Evolutionary conservation across 2,888 invertebrate genomes (phyloP).

Genomic region (Calliopum simillimum): DNA sequence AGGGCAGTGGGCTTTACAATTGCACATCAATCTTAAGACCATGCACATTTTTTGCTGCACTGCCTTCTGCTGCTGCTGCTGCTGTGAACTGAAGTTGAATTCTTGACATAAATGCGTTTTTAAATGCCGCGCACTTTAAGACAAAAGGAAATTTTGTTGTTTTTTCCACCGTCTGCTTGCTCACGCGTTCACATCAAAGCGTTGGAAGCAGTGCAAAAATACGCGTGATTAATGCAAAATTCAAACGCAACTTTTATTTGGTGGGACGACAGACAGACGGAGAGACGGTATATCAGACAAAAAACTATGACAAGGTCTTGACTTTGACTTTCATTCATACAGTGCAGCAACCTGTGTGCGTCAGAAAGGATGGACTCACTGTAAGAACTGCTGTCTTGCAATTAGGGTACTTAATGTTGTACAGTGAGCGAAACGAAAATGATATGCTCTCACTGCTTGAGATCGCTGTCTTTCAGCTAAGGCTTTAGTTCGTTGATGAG

Average conservation of each 20-base stretch:
- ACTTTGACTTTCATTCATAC: conserved; percentile 50
- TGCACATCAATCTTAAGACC: conserved; percentile 28
- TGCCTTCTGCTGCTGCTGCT: not conserved
- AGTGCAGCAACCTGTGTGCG: no score
- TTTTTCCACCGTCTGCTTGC: conserved; percentile 31
- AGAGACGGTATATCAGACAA: conserved; percentile 38
- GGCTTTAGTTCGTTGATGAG: no score
- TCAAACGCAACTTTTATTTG: conserved; percentile 53
- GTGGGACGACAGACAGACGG: no score
- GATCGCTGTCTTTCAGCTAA: no score
- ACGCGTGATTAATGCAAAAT: conserved; percentile 60
- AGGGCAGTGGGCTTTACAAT: conserved; percentile 43
- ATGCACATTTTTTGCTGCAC: not conserved
- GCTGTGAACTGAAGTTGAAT: conserved; percentile 30
- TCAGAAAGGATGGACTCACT: no score
- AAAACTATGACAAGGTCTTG: conserved; percentile 61
- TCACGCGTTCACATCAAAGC: conserved; percentile 17
- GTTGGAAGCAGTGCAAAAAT: conserved; percentile 41
- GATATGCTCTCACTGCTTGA: no score
- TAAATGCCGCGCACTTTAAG: conserved; percentile 51
- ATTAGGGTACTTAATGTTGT: no score
- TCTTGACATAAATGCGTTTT: conserved; percentile 55
- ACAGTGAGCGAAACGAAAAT: no score
- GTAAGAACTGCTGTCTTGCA: no score
- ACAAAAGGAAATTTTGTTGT: not conserved